Base-by-base conservation (phyloP, 2,888 invertebrate genomes). In the Gymnocheta viridis region DNA sequence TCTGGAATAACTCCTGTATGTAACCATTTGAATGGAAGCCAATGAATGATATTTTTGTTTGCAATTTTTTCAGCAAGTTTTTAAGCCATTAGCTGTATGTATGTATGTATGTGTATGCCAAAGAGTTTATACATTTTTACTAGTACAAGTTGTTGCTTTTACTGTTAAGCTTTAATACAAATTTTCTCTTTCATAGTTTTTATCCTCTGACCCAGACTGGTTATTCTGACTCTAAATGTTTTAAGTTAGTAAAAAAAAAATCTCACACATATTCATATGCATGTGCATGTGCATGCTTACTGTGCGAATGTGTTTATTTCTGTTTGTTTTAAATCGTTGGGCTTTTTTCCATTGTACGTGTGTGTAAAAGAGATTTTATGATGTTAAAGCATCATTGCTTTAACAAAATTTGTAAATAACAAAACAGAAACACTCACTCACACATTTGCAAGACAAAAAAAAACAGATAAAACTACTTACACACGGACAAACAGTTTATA, bases 391-490 rank as follows among this genome's bases (percentile, higher is more conserved):
- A 73, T 84, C 69, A 81, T 81, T 72, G 84, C 73, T 73, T 81
- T 81, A 81, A 84, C 73, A 81, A 81, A 49, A 73, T 84, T 77
- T 81, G 84, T 73, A 69, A 84, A 81, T 77, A 84, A 82, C 22
- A 35, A 82, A 74, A 38, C n/a, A 19, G 29, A 44, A 5, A 62
- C 3, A 73, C 19, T 56, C 17, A 69, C 32, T 41, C 32, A 62
- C 19, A 47, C 7, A 19, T 29, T 17, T 19, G 17, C 14, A 47
- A 22, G 22, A 24, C 1, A 41, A 41, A 41, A 32, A 12, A 32
- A 19, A 32, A 35, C 9, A 7, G 4, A 51, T 19, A 69, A 54
- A 79, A 51, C 19, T 41, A 47, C 38, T 58, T 38, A 58, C 22
- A 32, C 38, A 51, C 22, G 51, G 24, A 24, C 41, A 70, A 51